phyloP scores from a whole-genome alignment of 1,140 invertebrate species.

The Berghia stephanieae region DNA sequence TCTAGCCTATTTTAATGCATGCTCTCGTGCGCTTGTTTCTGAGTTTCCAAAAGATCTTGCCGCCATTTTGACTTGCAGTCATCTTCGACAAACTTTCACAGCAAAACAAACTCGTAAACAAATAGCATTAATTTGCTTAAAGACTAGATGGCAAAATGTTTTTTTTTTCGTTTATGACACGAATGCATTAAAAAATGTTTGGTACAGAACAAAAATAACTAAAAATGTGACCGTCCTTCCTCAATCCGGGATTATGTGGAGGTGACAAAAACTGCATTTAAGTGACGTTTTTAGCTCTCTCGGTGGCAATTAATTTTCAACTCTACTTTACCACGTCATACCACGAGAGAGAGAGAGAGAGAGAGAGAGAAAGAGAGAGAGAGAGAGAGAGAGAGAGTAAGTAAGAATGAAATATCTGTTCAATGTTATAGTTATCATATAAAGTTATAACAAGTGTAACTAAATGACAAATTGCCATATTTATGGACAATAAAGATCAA shows the following conservation, averaged over 20 bases:
- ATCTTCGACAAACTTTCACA: no score
- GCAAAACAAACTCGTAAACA: no score
- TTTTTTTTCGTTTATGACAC: background rate
- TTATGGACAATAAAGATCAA: background rate
- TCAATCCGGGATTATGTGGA: no score
- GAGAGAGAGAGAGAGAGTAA: slow-evolving; percentile 11
- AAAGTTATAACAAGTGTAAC: background rate
- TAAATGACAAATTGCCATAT: background rate
- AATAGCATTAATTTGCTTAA: no score
- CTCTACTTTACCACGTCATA: background rate
- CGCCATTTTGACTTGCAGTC: no score
- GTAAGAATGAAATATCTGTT: background rate
- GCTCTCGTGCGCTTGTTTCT: no score
- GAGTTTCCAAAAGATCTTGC: no score
- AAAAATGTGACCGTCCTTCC: no score
- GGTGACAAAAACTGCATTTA: slow-evolving; percentile 28
- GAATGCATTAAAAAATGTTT: slow-evolving; percentile 32
- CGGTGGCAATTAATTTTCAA: slow-evolving; percentile 19
- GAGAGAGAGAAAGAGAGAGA: slow-evolving; percentile 1
- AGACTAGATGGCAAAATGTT: no score
- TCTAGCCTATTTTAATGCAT: no score
- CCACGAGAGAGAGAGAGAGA: slow-evolving; percentile 6
- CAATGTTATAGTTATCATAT: background rate
- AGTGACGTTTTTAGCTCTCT: slow-evolving; percentile 31
- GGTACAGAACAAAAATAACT: slow-evolving; percentile 34